phyloP scores from a whole-genome alignment of 2,888 invertebrate species.

The Euplagia quadripunctaria region DNA sequence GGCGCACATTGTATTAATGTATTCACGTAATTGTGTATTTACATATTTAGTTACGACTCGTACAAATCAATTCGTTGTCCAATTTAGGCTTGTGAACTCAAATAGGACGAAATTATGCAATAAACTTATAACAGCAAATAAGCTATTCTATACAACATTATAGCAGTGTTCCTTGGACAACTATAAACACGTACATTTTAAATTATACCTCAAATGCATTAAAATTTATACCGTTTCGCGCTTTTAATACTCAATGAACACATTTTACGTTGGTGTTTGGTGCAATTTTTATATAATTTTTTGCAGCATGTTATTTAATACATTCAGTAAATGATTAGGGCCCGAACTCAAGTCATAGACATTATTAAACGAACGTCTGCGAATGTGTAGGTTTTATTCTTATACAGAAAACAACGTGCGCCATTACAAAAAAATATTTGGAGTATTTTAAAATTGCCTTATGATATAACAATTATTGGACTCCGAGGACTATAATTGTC shows the following conservation, averaged over 20 bases:
- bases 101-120: not conserved
- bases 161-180: not conserved
- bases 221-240: not conserved
- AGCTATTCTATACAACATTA: too few relatives aligned
- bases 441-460: conserved; percentile 2
- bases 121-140: not conserved
- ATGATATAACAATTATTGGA: conserved; percentile 26
- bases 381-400: not conserved
- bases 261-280: not conserved
- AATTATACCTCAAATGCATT: not conserved
- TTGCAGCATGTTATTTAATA: too few relatives aligned
- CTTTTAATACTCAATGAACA: too few relatives aligned
- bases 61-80: conserved; percentile 19
- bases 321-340: too few relatives aligned
- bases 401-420: conserved; percentile 21
- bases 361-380: not conserved
- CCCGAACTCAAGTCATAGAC: not conserved
- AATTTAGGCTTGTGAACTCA: conserved; percentile 12
- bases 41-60: not conserved
- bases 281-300: not conserved
- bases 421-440: conserved; percentile 9
- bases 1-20: conserved; percentile 28
- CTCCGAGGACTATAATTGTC: conserved; percentile 52
- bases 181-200: not conserved
- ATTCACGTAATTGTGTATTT: not conserved